Base-by-base conservation (phyloP, 2,113 vertebrate genomes). In the Oenanthe oenanthe region DNA sequence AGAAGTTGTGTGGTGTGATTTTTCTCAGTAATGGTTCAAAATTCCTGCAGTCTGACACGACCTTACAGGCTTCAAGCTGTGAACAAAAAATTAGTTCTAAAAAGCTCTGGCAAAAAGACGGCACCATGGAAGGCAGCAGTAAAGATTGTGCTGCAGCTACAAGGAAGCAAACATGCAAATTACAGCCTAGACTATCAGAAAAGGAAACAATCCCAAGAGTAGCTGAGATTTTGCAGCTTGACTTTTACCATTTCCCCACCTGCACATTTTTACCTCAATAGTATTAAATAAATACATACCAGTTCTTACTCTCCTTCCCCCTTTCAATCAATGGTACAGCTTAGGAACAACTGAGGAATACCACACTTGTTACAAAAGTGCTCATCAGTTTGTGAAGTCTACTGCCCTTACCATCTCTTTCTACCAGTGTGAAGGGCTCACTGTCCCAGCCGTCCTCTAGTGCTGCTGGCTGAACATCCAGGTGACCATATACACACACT, bases 381-480 rank as follows among this genome's bases (percentile, higher is more conserved):
- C 17, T 71, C 14, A 48, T n/a, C 34, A 45, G 22, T 48, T 21
- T 63, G 11, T 40, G 18, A 89, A 50, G 38, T 1, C n/a, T n/a
- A 42, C 10, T 14, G 4, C 19, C 54, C 97, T 98, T 95, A 99
- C 99, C 99, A 2, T 99, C 98, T 93, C 98, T 99, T 94, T 99
- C 99, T 70, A 98, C 98, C 97, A 99, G 77, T 2, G 98, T 99
- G 96, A 99, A 99, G 54, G 99, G 99, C 62, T 99, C 99, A 0
- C 99, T 99, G 53, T 99, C 99, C 99, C 99, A 99, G 78, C 99
- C 99, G 0, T 99, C 99, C 7, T 97, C 96, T 13, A 99, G 84
- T 19, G 93, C 96, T 1, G 99, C 99, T 8, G 99, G 99, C 91
- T 99, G 99, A 57, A 99, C 99, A 22, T 99, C 99, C 71, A 99